phyloP scores from a whole-genome alignment of 2,888 invertebrate species.

The Dascillus cervinus region DNA sequence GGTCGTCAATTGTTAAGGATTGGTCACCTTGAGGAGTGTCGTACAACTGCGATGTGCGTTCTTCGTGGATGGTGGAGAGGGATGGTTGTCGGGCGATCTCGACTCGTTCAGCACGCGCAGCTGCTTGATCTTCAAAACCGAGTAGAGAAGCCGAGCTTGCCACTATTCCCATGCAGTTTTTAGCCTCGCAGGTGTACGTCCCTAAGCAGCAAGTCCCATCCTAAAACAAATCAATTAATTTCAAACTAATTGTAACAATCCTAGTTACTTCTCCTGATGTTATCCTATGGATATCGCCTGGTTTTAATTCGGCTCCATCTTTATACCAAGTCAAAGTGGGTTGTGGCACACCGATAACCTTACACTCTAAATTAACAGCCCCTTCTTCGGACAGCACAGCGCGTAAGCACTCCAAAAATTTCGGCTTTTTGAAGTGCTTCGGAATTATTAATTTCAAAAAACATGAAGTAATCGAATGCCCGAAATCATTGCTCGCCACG shows the following conservation, averaged over 20 bases:
- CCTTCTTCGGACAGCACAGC: conserved; percentile 83
- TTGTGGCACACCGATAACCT: conserved; percentile 86
- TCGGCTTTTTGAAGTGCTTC: conserved; percentile 80
- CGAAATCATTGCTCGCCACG: conserved; percentile 81
- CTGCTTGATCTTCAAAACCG: conserved; percentile 72
- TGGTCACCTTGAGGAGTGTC: conserved; percentile 66
- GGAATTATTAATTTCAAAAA: conserved; percentile 79
- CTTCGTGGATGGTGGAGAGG: conserved; percentile 84
- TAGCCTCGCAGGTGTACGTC: conserved; percentile 85
- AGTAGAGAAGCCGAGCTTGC: conserved; percentile 82
- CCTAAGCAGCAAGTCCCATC: conserved; percentile 86
- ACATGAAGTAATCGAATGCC: conserved; percentile 81
- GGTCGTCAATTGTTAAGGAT: conserved; percentile 67
- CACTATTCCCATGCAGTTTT: conserved; percentile 85
- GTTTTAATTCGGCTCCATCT: conserved; percentile 80
- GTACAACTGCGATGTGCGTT: conserved; percentile 80
- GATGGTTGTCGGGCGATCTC: conserved; percentile 70
- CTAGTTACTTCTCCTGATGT: conserved; percentile 64
- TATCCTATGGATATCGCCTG: conserved; percentile 85
- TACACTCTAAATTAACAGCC: conserved; percentile 86
- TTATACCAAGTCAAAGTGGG: conserved; percentile 89
- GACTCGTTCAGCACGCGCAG: conserved; percentile 44
- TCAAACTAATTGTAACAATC: background rate
- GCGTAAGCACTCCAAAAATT: conserved; percentile 76
- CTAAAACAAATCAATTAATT: conserved; percentile 20